Evolutionary conservation across 2,888 invertebrate genomes (phyloP).

Genomic region (Hypena proboscidalis): DNA sequence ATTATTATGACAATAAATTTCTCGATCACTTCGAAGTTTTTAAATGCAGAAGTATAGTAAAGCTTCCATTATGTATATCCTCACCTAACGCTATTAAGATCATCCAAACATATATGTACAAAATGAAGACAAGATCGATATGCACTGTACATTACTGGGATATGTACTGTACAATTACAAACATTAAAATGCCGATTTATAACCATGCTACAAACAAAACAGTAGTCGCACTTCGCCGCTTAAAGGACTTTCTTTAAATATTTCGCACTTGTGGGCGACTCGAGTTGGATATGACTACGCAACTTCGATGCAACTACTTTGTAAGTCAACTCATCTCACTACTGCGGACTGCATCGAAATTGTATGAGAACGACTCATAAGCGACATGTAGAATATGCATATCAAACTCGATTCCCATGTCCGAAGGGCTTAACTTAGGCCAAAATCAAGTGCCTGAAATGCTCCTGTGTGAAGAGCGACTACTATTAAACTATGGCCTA

Average conservation of each 20-base stretch:
- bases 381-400: no score
- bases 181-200: slow-evolving; percentile 49
- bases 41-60: slow-evolving; percentile 69
- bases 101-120: slow-evolving; percentile 73
- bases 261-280: slow-evolving; percentile 42
- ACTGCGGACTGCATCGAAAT: no score
- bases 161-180: slow-evolving; percentile 74
- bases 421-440: no score
- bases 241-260: slow-evolving; percentile 44
- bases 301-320: no score
- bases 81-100: slow-evolving; percentile 57
- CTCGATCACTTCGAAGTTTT: slow-evolving; percentile 53
- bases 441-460: no score
- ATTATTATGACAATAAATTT: slow-evolving; percentile 55
- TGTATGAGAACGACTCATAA: no score
- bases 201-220: no score
- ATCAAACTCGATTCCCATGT: no score
- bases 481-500: no score
- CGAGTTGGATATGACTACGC: no score
- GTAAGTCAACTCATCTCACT: no score
- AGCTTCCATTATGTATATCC: slow-evolving; percentile 57
- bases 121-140: slow-evolving; percentile 75
- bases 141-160: slow-evolving; percentile 72
- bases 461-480: no score
- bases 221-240: slow-evolving; percentile 22